phyloP scores from a whole-genome alignment of 1,140 invertebrate genomes.

The Ceratosolen fusciceps region DNA sequence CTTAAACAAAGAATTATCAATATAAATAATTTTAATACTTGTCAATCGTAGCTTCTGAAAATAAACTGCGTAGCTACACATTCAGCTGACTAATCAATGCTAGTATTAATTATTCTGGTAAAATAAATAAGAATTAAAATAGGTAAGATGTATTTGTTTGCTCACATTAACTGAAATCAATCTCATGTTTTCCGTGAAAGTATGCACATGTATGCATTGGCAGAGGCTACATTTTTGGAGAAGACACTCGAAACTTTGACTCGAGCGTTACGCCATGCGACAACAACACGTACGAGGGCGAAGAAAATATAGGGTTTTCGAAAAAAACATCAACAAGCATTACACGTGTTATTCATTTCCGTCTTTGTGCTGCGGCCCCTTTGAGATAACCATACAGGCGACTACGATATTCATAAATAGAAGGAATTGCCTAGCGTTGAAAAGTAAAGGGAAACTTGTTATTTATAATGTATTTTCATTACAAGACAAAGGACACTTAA shows the following conservation, averaged over 20 bases:
- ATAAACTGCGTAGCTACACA: too few species aligned
- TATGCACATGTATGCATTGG: not conserved
- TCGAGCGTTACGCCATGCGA: not conserved
- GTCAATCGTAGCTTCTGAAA: too few species aligned
- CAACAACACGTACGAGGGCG: not conserved
- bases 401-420: slow-evolving; percentile 27
- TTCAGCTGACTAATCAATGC: too few species aligned
- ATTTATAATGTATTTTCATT: slow-evolving; percentile 30
- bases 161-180: not conserved
- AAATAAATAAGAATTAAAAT: not conserved
- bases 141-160: not conserved
- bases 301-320: slow-evolving; percentile 29
- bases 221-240: slow-evolving; percentile 26
- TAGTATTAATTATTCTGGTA: too few species aligned
- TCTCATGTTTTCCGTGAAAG: slow-evolving; percentile 11
- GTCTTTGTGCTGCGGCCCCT: slow-evolving; percentile 30
- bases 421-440: slow-evolving; percentile 22
- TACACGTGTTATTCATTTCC: slow-evolving; percentile 47
- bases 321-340: slow-evolving; percentile 47
- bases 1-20: too few species aligned
- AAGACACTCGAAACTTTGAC: slow-evolving; percentile 6
- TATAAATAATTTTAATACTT: too few species aligned
- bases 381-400: not conserved
- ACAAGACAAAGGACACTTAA: slow-evolving; percentile 14
- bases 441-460: slow-evolving; percentile 11